A percentile compares a stretch with the other conserved stretches of the same genome.
Evolutionary conservation across 2,113 vertebrate genomes (phyloP).

Genomic region (Channa maculata): DNA sequence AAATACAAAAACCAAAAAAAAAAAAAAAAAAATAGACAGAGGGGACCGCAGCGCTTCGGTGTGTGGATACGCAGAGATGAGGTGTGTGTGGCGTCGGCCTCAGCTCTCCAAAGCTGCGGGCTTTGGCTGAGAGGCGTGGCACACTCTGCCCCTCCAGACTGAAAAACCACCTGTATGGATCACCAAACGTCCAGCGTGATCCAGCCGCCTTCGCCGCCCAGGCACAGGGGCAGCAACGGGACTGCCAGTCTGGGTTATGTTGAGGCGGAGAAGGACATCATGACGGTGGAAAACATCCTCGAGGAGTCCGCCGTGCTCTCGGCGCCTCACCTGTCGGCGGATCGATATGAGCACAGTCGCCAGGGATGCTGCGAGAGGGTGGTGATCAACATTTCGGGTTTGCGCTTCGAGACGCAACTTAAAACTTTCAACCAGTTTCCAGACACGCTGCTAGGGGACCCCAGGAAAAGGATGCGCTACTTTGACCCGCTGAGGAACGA

Average conservation of each 20-base stretch:
- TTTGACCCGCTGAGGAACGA: conserved; percentile 98
- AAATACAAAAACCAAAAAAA: background rate
- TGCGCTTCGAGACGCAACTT: conserved; percentile 97
- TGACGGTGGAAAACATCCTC: conserved; percentile 91
- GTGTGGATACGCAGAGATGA: conserved; percentile 56
- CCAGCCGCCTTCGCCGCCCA: conserved; percentile 81
- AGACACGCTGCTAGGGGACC: conserved; percentile 94
- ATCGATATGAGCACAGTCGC: conserved; percentile 77
- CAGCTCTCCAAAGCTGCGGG: conserved; percentile 66
- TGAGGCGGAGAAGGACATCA: conserved; percentile 84
- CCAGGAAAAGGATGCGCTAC: conserved; percentile 95
- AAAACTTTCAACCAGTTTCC: conserved; percentile 97
- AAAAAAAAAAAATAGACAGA: conserved; percentile 1
- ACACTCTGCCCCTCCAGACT: conserved; percentile 72
- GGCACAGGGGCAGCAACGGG: conserved; percentile 74
- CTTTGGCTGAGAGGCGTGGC: conserved; percentile 79
- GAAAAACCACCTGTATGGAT: conserved; percentile 88
- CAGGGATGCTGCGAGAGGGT: conserved; percentile 91
- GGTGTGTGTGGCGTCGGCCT: conserved; percentile 54
- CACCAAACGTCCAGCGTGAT: conserved; percentile 84
- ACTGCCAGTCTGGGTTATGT: conserved; percentile 83
- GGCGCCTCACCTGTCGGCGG: conserved; percentile 78
- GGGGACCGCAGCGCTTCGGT: conserved; percentile 58
- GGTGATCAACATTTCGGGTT: conserved; percentile 96
- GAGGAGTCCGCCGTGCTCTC: conserved; percentile 83